Evolutionary conservation across 2,113 vertebrate genomes (phyloP).

Genomic region (Sander lucioperca): DNA sequence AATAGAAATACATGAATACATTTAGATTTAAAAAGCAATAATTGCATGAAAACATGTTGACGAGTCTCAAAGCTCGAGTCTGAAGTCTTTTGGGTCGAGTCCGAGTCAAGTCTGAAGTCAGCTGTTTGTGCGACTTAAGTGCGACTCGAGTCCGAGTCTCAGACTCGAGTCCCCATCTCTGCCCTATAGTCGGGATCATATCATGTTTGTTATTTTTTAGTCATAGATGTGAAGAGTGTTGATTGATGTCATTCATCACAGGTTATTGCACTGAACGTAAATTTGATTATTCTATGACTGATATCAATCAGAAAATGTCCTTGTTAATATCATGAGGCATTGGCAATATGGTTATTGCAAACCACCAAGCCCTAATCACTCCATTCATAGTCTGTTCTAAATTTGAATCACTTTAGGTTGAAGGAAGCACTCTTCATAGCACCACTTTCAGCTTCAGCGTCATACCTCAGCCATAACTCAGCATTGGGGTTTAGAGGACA

Average conservation of each 20-base stretch:
- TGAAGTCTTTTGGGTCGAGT: no score
- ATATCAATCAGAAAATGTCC: neutral
- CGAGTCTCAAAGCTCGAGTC: no score
- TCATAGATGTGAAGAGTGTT: neutral
- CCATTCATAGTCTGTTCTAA: neutral
- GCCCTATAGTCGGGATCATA: no score
- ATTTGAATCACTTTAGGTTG: neutral
- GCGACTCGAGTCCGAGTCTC: no score
- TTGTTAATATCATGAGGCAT: neutral
- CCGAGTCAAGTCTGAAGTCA: no score
- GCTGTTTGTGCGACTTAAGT: no score
- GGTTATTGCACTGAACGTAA: neutral
- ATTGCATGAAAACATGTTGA: no score
- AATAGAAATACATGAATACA: no score
- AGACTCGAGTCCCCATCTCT: no score
- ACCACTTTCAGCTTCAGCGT: neutral
- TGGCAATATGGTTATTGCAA: neutral
- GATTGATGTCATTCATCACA: neutral
- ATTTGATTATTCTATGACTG: neutral
- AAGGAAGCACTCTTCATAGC: neutral
- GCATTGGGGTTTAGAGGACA: conserved; percentile 1
- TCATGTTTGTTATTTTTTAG: neutral
- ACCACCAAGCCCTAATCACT: neutral
- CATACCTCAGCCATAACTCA: neutral
- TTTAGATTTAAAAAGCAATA: no score